Conservation (phyloP, 2,113 vertebrate genomes). For the Myocastor coypus region DNA sequence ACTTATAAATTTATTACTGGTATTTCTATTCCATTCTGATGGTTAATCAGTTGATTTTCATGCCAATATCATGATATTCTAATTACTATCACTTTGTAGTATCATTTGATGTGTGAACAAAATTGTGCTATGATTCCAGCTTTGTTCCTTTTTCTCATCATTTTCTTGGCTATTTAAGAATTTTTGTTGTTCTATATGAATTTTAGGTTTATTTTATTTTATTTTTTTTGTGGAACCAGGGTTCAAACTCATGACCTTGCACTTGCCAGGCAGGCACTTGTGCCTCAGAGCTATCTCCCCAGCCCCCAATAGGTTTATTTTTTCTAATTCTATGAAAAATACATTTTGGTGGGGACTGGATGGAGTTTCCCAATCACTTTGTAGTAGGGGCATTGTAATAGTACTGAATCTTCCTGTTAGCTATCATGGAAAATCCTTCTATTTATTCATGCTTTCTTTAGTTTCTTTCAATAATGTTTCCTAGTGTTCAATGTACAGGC, state of each 20-base stretch:
- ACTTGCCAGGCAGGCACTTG: no score
- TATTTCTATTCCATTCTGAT: background rate
- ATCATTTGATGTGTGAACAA: background rate
- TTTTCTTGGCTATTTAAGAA: background rate
- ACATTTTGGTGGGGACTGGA: background rate
- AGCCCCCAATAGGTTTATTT: no score
- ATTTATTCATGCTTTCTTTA: background rate
- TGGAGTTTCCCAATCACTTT: background rate
- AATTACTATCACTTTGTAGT: background rate
- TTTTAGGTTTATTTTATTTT: no score
- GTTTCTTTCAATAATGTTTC: background rate
- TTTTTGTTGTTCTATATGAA: background rate
- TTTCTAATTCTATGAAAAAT: background rate
- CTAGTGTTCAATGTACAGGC: background rate
- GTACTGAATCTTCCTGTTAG: background rate
- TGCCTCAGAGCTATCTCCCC: no score
- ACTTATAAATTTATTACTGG: background rate
- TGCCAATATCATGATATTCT: background rate
- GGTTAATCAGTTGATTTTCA: background rate
- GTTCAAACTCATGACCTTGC: no score
- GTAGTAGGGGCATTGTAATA: background rate
- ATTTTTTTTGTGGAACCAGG: no score
- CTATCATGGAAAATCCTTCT: background rate
- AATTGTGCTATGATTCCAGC: background rate
- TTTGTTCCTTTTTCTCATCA: background rate